These are phyloP conservation scores for Todus mexicanus DNA, from an alignment of 2,797 vertebrate genomes.

Conservation along the genomic window DNA sequence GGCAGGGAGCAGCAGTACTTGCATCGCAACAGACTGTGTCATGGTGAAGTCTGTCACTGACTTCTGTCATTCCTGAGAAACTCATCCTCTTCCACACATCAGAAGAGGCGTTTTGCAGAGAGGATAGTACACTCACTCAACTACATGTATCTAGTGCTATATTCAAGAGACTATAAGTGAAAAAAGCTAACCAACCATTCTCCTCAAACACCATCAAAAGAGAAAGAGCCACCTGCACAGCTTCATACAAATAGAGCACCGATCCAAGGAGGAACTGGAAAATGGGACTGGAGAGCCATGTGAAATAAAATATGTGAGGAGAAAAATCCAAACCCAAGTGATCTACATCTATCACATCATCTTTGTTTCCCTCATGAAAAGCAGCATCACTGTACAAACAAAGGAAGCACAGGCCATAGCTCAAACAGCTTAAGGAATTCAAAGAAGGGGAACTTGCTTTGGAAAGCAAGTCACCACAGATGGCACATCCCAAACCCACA, in stretches of 20 bases:
- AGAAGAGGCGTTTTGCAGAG: not conserved
- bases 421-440: not conserved
- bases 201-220: not conserved
- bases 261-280: not conserved
- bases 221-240: not conserved
- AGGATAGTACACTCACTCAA: not conserved
- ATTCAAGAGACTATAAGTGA: not conserved
- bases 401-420: not conserved
- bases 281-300: not conserved
- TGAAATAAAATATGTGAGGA: not conserved
- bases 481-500: not conserved
- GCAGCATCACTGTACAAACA: not conserved
- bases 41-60: too few relatives aligned
- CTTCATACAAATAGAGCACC: not conserved
- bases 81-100: not conserved
- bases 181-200: not conserved
- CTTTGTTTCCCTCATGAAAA: not conserved
- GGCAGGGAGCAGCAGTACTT: not conserved
- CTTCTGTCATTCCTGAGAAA: not conserved
- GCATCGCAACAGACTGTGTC: not conserved
- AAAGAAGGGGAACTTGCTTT: not conserved
- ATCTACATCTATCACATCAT: not conserved
- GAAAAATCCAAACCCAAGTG: not conserved
- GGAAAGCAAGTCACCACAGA: not conserved
- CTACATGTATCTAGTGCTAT: not conserved